Evolutionary conservation across 2,113 vertebrate genomes (phyloP).

Genomic region (Sander lucioperca): DNA sequence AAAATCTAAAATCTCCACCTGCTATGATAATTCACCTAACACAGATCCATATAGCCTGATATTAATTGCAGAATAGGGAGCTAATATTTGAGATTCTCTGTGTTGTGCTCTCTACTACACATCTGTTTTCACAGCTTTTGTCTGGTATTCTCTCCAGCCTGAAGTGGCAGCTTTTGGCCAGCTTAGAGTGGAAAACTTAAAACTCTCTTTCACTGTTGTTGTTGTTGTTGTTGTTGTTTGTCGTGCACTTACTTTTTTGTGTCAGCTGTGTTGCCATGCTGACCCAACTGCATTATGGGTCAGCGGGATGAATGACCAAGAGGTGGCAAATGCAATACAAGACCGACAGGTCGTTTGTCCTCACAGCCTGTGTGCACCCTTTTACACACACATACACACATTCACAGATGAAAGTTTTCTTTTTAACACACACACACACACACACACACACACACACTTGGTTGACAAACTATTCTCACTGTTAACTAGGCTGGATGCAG

Average conservation of each 20-base stretch:
- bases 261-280: neutral
- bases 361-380: slow-evolving; percentile 19
- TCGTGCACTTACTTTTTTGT: neutral
- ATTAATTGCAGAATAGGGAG: no score
- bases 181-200: neutral
- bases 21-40: no score
- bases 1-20: no score
- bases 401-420: slow-evolving; percentile 6
- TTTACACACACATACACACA: slow-evolving; percentile 7
- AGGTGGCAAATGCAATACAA: slow-evolving; percentile 60
- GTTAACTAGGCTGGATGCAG: slow-evolving; percentile 37
- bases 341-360: slow-evolving; percentile 64
- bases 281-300: slow-evolving; percentile 58
- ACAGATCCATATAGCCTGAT: no score
- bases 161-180: neutral
- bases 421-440: neutral
- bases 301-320: slow-evolving; percentile 55
- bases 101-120: no score
- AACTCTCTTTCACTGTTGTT: neutral
- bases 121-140: no score
- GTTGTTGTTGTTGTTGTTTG: neutral
- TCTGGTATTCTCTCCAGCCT: neutral
- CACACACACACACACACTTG: slow-evolving; percentile 2
- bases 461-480: slow-evolving; percentile 31
- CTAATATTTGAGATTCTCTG: no score